These are phyloP conservation scores for Pegoplata infirma DNA, from an alignment of 2,888 invertebrate species.

Conservation along the genomic window DNA sequence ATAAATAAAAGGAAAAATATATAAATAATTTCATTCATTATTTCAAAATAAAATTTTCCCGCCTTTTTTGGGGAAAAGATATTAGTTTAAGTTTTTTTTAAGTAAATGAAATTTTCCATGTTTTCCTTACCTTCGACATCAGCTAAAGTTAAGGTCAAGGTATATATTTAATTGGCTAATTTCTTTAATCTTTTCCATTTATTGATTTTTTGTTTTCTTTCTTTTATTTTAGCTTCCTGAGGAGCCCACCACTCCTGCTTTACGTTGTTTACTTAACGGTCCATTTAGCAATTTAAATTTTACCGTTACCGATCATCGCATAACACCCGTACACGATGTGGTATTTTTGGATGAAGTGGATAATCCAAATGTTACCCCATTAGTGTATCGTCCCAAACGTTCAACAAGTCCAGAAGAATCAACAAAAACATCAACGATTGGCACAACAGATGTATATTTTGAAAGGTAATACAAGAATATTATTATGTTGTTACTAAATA, in stretches of 20 bases:
- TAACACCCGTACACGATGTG: slow-evolving; percentile 73
- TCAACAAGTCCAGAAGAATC: slow-evolving; percentile 50
- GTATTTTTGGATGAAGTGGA: slow-evolving; percentile 74
- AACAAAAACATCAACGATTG: slow-evolving; percentile 9
- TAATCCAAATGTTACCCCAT: slow-evolving; percentile 68
- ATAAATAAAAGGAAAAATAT: no score
- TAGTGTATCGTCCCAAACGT: slow-evolving; percentile 72
- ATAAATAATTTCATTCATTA: no score
- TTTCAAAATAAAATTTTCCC: not conserved
- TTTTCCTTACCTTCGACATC: slow-evolving; percentile 66
- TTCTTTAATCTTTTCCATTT: not conserved
- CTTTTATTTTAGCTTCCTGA: slow-evolving; percentile 70
- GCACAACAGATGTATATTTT: slow-evolving; percentile 3
- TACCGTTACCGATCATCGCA: slow-evolving; percentile 69
- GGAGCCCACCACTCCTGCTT: slow-evolving; percentile 70
- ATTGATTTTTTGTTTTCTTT: not conserved
- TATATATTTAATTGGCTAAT: slow-evolving; percentile 49
- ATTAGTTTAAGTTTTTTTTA: slow-evolving; percentile 27
- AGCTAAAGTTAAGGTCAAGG: slow-evolving; percentile 72
- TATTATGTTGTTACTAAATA: no score
- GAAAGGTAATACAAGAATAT: slow-evolving; percentile 42
- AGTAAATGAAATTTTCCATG: slow-evolving; percentile 66
- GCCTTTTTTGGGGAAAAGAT: slow-evolving; percentile 7
- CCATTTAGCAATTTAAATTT: slow-evolving; percentile 75
- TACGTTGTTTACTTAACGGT: slow-evolving; percentile 74